Evolutionary conservation across 1,140 invertebrate genomes (phyloP), one percentile per base, ranked within the genome.

Genomic region (Bacillus rossius): DNA sequence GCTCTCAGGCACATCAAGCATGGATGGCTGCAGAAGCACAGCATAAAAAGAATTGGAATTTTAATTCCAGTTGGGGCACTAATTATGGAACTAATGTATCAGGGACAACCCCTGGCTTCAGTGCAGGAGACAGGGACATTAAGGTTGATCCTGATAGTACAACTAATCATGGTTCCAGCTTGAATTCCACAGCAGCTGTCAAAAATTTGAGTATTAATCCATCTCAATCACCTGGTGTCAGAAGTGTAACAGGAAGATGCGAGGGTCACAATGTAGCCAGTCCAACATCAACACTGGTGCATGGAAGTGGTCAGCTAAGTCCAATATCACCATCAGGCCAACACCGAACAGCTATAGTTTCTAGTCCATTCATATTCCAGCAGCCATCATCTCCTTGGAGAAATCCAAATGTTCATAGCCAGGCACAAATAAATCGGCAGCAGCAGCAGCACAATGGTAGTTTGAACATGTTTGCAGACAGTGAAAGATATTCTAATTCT

Each of bases 71-170:
- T 22, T 55, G 53, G 53, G 34, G 53, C 29, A 22, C 41, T 22
- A 42, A 55, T 13, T 55, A 40, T 55, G 53, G 53, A 34, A 7
- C 29, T 7, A 34, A 34, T 34, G 29, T 34, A 7, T 34, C 29
- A 34, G 29, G 29, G 29, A 10, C 29, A 34, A 34, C 29, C 29
- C 13, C 43, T 45, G 43, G 17, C 43, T 25, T 25, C n/a, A n/a
- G 34, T 3, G 52, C 52, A 54, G 41, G 37, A 26, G 52, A 54
- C 3, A 25, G 52, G 13, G 52, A 54, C 5, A 37, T 25, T 10
- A 54, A 37, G 52, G 52, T 41, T 16, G 55, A 57, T 43, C 55
- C 55, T 13, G 55, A 85, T 60, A 85, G 83, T n/a, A 86, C 84
- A 3, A 85, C 59, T 20, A 60, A 60, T 43, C 55, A 55, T 26